phyloP scores from a whole-genome alignment of 2,797 vertebrate genomes.

The Amblyraja radiata region DNA sequence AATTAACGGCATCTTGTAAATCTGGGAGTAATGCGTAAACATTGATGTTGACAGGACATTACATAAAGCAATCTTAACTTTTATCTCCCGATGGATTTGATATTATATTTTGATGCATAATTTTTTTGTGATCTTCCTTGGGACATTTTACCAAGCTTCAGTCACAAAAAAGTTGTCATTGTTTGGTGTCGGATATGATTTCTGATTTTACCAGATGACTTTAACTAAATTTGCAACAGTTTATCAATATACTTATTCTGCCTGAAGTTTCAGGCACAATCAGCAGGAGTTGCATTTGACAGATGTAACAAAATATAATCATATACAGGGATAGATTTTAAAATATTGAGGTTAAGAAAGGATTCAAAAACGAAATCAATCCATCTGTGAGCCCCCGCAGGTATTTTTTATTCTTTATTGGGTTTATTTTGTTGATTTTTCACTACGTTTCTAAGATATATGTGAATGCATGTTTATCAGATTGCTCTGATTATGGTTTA shows the following conservation, averaged over 20 bases:
- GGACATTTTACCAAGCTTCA: not conserved
- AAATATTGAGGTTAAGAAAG: not conserved
- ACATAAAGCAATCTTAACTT: not conserved
- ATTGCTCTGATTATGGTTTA: not conserved
- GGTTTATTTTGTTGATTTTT: not conserved
- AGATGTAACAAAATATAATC: not conserved
- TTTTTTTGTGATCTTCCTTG: not conserved
- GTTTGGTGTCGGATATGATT: not conserved
- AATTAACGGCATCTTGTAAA: not conserved
- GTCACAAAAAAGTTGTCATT: not conserved
- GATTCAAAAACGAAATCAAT: not conserved
- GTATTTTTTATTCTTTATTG: not conserved
- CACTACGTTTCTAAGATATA: not conserved
- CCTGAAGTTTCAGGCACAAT: not conserved
- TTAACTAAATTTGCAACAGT: not conserved
- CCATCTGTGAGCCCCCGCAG: not conserved
- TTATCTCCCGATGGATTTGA: not conserved
- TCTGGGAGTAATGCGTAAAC: not conserved
- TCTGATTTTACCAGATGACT: not conserved
- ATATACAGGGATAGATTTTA: not conserved
- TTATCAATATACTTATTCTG: not conserved
- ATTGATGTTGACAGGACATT: not conserved
- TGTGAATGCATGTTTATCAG: not conserved
- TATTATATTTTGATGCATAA: not conserved
- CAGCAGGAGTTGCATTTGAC: not conserved